Evolutionary conservation across 2,797 vertebrate genomes (phyloP), one percentile per base, ranked within the genome.

Genomic region (Glyptemys insculpta): DNA sequence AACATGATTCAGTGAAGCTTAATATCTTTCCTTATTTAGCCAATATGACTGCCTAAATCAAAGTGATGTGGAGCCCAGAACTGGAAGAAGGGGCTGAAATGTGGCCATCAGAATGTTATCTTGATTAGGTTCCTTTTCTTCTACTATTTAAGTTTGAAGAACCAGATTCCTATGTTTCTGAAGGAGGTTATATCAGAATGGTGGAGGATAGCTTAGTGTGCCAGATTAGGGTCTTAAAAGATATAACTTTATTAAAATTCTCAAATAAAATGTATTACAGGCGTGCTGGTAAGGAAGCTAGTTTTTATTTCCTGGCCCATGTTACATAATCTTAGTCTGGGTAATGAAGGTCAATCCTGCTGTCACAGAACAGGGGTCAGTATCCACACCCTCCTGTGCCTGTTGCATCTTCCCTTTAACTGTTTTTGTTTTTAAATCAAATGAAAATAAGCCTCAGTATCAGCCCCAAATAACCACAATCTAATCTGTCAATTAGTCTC

Each of bases 21-120:
- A 62, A 16, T 62, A 34, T 93, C 79, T 84, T 41, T 25, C 81
- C 1, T 88, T 92, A 72, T 79, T 92, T 88, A 83, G 11, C 5
- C 10, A 41, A 1, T 8, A 4, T 95, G 56, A 14, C 59, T 81
- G 72, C 49, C 81, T 14, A 62, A 18, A 62, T 62, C 15, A 16
- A 34, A 62, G 59, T 62, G 31, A 62, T 8, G 15, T 34, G 34
- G 29, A 62, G 31, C 29, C 3, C 31, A 62, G 15, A 34, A 34
- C 31, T 34, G 59, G 59, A 62, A 62, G 29, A 62, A 34, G 59
- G 14, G 59, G 59, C 31, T 62, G 59, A 62, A 34, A 34, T 34
- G 31, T 59, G 27, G 59, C 31, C 7, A n/a, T n/a, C 62, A 65
- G 18, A n/a, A 65, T 4, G 62, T 65, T 65, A 19, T n/a, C 16